Base-by-base conservation (phyloP, 2,888 invertebrate genomes). In the Tetragonula carbonaria region DNA sequence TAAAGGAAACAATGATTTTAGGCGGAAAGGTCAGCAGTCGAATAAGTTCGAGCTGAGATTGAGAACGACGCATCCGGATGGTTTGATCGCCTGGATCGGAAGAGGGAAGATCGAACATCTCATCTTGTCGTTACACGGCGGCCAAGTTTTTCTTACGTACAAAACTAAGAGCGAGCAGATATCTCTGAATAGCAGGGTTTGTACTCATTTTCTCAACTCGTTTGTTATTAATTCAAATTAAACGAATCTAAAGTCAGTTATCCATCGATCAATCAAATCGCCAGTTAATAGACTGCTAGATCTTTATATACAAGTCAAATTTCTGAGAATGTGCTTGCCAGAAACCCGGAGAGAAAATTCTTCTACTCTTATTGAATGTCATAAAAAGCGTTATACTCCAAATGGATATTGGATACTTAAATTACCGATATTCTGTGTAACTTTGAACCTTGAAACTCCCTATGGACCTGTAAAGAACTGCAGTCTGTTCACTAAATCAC, bases 41-140 rank as follows among this genome's bases (percentile, higher is more conserved):
- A 94, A 94, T 86, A 94, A 94, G 88, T 94, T 94, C 82, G 94
- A 94, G 80, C 87, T 94, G 70, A 91, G 92, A 81, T 82, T 94
- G 84, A 92, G 94, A 74, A 94, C 94, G 18, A 92, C 91, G 55
- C 92, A 94, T 88, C 85, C 93, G 38, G 93, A 93, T 62, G 94
- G 94, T 45, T 90, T 94, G 75, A 93, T 94, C 71, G 94, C 94
- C 2, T 94, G 94, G 94, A 91, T 94, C 77, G 94, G 94, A 81
- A 90, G 93, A 86, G 94, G 94, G 38, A 94, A 94, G 79, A 84
- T 92, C 59, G 94, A 94, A 80, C 93, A 94, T 70, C 91, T 94
- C 73, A 89, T 91, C 66, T 85, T 94, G 51, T 92, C 93, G 18
- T 86, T 94, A 75, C 93, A 93, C 78, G 93, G 88, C n/a, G 94